Conservation (phyloP, 2,797 vertebrate species). For the Fratercula arctica region DNA sequence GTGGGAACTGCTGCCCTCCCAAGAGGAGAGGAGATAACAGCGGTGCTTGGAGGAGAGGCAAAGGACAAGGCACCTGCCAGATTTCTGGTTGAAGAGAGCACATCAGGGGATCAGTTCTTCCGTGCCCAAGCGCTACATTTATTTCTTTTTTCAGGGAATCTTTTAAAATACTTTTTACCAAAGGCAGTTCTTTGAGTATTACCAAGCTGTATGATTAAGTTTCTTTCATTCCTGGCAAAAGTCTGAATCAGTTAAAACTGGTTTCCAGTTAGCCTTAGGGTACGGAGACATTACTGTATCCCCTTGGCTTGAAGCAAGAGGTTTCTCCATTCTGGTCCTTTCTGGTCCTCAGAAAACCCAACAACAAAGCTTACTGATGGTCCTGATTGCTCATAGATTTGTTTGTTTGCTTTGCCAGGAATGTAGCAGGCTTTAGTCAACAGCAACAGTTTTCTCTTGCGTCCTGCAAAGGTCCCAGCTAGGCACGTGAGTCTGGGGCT, state of each 20-base stretch:
- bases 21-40: background rate
- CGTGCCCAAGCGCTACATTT: background rate
- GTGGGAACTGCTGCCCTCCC: background rate
- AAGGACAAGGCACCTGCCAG: rapidly evolving
- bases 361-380: background rate
- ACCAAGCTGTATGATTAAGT: background rate
- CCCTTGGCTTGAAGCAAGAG: rapidly evolving
- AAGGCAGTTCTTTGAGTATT: background rate
- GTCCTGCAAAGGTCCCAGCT: background rate
- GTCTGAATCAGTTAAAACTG: background rate
- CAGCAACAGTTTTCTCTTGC: background rate
- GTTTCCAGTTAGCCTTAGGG: background rate
- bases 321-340: background rate
- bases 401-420: background rate
- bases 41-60: background rate
- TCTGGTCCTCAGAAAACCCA: background rate
- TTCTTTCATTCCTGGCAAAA: background rate
- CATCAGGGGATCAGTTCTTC: rapidly evolving
- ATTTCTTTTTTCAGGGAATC: background rate
- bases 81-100: background rate
- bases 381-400: background rate
- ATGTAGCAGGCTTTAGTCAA: background rate
- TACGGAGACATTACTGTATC: background rate
- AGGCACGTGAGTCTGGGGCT: rapidly evolving
- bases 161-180: background rate